Conservation (phyloP, 2,888 invertebrate species). For the Esperia sulphurella region DNA sequence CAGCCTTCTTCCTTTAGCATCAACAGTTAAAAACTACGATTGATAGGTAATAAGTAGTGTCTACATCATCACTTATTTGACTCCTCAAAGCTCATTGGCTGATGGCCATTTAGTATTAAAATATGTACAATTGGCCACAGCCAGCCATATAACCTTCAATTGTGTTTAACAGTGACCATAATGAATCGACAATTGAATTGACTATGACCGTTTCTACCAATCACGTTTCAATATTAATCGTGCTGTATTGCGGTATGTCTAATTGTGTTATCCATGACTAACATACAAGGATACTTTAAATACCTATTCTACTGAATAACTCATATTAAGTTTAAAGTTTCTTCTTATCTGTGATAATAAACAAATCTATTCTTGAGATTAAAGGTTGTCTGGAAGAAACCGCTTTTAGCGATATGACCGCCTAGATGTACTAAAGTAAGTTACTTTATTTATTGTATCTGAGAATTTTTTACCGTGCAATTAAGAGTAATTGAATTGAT, state of each 20-base stretch:
- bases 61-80: not conserved
- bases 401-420: too few relatives aligned
- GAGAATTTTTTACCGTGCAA: too few relatives aligned
- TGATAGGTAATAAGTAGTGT: not conserved
- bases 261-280: conserved; percentile 20
- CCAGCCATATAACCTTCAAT: conserved; percentile 31
- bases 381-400: too few relatives aligned
- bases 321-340: too few relatives aligned
- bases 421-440: too few relatives aligned
- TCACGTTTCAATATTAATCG: conserved; percentile 32
- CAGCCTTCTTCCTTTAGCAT: too few relatives aligned
- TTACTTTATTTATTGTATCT: too few relatives aligned
- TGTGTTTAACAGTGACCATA: conserved; percentile 35
- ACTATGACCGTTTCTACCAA: conserved; percentile 39
- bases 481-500: too few relatives aligned
- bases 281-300: conserved; percentile 9
- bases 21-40: too few relatives aligned
- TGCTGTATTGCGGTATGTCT: conserved; percentile 22
- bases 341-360: too few relatives aligned
- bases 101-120: not conserved
- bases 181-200: conserved; percentile 40
- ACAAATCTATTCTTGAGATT: too few relatives aligned
- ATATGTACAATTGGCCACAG: not conserved
- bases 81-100: not conserved
- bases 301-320: not conserved